These are phyloP conservation scores for Gymnarchus niloticus DNA, from an alignment of 2,113 vertebrate genomes.

Conservation along the genomic window DNA sequence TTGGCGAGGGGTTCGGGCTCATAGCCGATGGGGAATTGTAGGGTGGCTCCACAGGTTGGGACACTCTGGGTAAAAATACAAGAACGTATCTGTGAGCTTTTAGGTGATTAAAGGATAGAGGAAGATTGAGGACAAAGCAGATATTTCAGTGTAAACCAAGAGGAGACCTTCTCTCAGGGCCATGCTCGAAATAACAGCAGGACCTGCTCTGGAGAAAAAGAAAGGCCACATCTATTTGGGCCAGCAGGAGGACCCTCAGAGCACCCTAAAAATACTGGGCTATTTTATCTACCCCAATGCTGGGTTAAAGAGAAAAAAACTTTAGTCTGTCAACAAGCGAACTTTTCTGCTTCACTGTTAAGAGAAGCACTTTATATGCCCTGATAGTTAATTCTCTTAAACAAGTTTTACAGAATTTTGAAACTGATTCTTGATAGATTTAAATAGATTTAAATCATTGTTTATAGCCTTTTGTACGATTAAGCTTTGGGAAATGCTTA, in stretches of 20 bases:
- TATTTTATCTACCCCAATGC: no score
- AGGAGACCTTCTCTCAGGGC: background rate
- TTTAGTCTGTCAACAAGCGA: no score
- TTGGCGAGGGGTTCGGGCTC: conserved; percentile 90
- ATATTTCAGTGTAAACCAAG: background rate
- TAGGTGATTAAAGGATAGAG: background rate
- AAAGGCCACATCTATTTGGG: background rate
- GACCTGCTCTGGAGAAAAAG: background rate
- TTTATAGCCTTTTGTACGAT: no score
- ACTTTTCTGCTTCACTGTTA: no score
- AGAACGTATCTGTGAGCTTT: background rate
- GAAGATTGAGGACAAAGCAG: background rate
- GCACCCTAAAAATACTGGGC: no score
- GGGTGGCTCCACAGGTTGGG: conserved; percentile 74
- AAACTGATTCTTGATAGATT: no score
- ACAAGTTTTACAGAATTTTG: no score
- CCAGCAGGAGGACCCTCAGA: background rate
- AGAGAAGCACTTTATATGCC: no score
- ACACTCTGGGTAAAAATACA: conserved; percentile 67
- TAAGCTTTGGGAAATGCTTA: no score
- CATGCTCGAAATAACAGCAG: background rate
- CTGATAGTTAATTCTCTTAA: no score
- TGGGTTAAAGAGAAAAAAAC: no score
- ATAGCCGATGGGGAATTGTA: conserved; percentile 80
- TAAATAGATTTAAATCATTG: no score